These are phyloP conservation scores for Pachyrhynchus sulphureomaculatus DNA, from an alignment of 1,140 invertebrate genomes.

Conservation along the genomic window DNA sequence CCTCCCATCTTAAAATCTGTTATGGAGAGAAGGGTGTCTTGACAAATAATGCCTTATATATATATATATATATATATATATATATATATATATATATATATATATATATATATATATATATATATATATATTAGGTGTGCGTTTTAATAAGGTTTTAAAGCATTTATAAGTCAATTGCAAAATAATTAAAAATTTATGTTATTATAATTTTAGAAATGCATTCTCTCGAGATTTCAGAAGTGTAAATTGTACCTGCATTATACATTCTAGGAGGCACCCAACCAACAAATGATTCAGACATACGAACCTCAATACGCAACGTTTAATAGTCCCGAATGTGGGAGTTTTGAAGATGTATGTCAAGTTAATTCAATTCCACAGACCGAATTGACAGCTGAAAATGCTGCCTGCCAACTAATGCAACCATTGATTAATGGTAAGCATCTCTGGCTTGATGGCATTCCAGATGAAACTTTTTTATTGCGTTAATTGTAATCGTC, in stretches of 20 bases:
- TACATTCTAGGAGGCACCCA: constrained; percentile 51
- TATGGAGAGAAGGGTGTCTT: no score
- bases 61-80: no score
- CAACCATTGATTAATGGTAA: constrained; percentile 44
- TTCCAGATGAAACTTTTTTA: background rate
- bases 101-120: no score
- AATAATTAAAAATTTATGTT: no score
- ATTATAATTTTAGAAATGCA: no score
- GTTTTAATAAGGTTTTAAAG: no score
- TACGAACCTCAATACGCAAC: constrained; percentile 40
- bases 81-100: no score
- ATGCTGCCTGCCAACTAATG: constrained; percentile 21
- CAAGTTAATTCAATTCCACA: constrained; percentile 39
- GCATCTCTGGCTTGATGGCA: constrained; percentile 33
- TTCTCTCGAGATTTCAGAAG: background rate
- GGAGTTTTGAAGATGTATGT: constrained; percentile 44
- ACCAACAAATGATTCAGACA: constrained; percentile 49
- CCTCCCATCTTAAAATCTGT: no score
- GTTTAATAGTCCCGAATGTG: constrained; percentile 43
- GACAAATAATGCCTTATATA: no score
- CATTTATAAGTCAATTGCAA: no score
- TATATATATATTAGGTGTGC: no score
- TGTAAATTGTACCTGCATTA: constrained; percentile 42
- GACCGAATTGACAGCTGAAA: constrained; percentile 39
- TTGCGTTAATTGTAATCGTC: no score